Evolutionary conservation across 2,888 invertebrate species (phyloP).

Genomic region (Unio delphinus): DNA sequence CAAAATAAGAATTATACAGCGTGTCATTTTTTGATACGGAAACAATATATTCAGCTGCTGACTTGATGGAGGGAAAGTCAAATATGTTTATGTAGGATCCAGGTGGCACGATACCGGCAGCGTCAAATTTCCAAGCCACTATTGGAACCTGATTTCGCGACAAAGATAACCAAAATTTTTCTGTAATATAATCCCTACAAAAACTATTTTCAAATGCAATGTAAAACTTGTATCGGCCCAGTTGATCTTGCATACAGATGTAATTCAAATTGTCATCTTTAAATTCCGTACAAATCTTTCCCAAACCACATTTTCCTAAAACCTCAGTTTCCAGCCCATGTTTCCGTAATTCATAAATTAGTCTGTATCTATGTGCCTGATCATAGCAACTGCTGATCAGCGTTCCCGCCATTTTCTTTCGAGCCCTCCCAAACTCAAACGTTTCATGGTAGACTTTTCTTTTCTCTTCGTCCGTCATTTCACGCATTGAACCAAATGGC

Average conservation of each 20-base stretch:
- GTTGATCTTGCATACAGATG: conserved; percentile 18
- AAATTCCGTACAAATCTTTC: conserved; percentile 16
- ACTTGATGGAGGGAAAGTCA: conserved; percentile 32
- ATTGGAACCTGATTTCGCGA: conserved; percentile 47
- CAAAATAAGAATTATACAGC: conserved; percentile 50
- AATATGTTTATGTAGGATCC: conserved; percentile 38
- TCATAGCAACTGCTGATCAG: conserved; percentile 37
- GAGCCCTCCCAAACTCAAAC: conserved; percentile 15
- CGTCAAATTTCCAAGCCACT: conserved; percentile 43
- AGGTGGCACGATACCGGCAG: conserved; percentile 17
- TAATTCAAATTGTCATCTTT: conserved; percentile 16
- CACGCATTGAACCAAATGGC: conserved; percentile 36
- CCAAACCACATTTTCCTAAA: conserved; percentile 22
- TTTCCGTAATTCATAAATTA: conserved; percentile 22
- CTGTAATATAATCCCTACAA: conserved; percentile 54
- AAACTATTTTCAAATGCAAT: conserved; percentile 53
- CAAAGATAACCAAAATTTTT: conserved; percentile 53
- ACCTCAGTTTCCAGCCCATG: conserved; percentile 22
- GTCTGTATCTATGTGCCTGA: conserved; percentile 23
- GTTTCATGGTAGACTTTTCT: conserved; percentile 16
- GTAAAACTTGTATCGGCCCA: conserved; percentile 46
- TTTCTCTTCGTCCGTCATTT: conserved; percentile 13
- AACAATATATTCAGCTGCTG: conserved; percentile 32
- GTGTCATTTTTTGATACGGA: conserved; percentile 37
- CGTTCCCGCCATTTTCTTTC: conserved; percentile 16